Conservation (phyloP, 2,888 invertebrate genomes). For the Papilio gigon region DNA sequence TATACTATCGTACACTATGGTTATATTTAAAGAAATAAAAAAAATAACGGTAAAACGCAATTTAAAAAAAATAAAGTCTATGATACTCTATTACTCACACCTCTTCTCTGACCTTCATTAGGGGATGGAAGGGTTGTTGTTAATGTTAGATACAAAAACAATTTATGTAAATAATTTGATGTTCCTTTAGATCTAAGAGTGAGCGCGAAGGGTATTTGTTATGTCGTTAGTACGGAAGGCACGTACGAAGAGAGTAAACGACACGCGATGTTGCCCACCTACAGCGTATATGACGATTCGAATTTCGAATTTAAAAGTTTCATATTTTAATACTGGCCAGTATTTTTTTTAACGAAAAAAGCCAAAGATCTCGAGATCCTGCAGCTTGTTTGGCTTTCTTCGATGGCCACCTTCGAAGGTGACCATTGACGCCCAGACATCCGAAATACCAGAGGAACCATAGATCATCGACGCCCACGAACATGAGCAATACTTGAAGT, state of each 20-base stretch:
- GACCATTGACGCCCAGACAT: too few species aligned
- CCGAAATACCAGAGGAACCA: too few species aligned
- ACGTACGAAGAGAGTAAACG: constrained; percentile 39
- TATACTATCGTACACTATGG: not conserved
- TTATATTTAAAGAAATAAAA: not conserved
- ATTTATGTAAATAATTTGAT: constrained; percentile 19
- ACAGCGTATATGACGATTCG: constrained; percentile 21
- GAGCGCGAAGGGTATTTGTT: constrained; percentile 25
- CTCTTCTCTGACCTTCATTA: too few species aligned
- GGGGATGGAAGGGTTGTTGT: too few species aligned
- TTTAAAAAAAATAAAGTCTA: not conserved
- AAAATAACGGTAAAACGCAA: not conserved
- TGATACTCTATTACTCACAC: too few species aligned
- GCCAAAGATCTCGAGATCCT: too few species aligned
- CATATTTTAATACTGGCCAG: not conserved
- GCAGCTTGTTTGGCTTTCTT: too few species aligned
- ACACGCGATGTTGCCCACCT: constrained; percentile 25
- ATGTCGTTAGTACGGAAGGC: constrained; percentile 35
- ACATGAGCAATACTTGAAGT: too few species aligned
- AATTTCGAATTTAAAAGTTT: constrained; percentile 16
- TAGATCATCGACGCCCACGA: too few species aligned
- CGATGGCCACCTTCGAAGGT: too few species aligned
- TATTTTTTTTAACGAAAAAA: not conserved
- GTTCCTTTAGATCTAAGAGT: constrained; percentile 8
- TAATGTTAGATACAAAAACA: too few species aligned